Base-by-base conservation (phyloP, 2,888 invertebrate species). In the Hydropsyche betteni region DNA sequence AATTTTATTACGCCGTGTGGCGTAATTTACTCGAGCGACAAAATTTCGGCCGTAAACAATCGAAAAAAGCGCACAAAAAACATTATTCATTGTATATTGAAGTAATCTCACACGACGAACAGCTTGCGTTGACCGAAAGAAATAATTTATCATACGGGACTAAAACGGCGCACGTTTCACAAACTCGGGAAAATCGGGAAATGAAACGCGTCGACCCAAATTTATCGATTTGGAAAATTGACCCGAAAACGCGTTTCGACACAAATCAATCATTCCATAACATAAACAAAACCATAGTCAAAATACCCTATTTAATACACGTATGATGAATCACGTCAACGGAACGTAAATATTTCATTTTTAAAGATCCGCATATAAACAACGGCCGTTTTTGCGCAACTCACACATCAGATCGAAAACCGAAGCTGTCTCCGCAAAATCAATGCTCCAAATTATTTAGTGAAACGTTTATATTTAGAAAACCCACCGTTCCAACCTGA, bases 181-280 rank as follows among this genome's bases (percentile, higher is more conserved):
- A 44, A 4, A 44, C 7, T 44, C 44, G 6, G 44, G 44, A 44
- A 44, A 44, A 10, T 44, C 44, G 6, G 44, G 36, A 36, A 36
- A 36, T 33, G n/a, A 64, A 64, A 64, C n/a, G 55, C 36, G 24
- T 64, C 34, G 24, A 61, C 24, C 61, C 10, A 61, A 61, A 61
- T 61, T 33, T 24, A 61, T 33, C 61, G 34, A n/a, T 36, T 5
- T 36, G 64, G 64, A 64, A 64, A 64, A 64, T 64, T 64, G 64
- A 64, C 64, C 64, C 64, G 34, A 36, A 36, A 36, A 36, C 34
- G 12, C 64, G 34, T 24, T 64, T 64, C 64, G 10, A 24, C 64
- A 36, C 34, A 24, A 58, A 64, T 64, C 24, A 36, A 64, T 64
- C 36, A 36, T 44, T 44, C 3, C 10, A 24, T 2, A 24, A 24